Base-by-base conservation (phyloP, 2,888 invertebrate genomes). In the Pachymerium ferrugineum region DNA sequence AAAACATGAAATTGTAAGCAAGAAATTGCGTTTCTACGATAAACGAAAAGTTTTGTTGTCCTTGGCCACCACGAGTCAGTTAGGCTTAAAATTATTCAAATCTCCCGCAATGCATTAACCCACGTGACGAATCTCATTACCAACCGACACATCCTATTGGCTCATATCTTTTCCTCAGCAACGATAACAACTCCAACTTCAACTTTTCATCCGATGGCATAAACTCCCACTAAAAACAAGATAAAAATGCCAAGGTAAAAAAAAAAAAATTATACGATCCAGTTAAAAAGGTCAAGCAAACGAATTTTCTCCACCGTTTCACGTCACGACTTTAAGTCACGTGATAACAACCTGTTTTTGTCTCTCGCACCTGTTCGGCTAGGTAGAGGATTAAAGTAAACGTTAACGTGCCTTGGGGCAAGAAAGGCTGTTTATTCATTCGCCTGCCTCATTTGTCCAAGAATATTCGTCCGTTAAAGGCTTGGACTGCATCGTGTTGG, bases 201-300 rank as follows among this genome's bases (percentile, higher is more conserved):
- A 62, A 62, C n/a, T n/a, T n/a, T n/a, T n/a, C n/a, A n/a, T n/a
- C n/a, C n/a, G n/a, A n/a, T n/a, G n/a, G n/a, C n/a, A n/a, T n/a
- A n/a, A n/a, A n/a, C n/a, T n/a, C n/a, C n/a, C n/a, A n/a, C n/a
- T n/a, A n/a, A n/a, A n/a, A n/a, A n/a, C n/a, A n/a, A n/a, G 12
- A 16, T 3, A 22, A 62, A 62, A 62, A 62, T 3, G 8, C 25
- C 62, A 3, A n/a, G 25, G 28, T 25, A 5, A 62, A 62, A n/a
- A 28, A 28, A 25, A 12, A 1, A 62, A 10, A 22, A 62, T 14
- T 62, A 14, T 14, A 10, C 62, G n/a, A n/a, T n/a, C n/a, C n/a
- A n/a, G n/a, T n/a, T n/a, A n/a, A n/a, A n/a, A 62, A 62, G 62
- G 62, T 62, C 62, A 62, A 62, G 28, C 25, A 62, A 62, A 62